Conservation (phyloP, 2,888 invertebrate species). For the Serripes groenlandicus region DNA sequence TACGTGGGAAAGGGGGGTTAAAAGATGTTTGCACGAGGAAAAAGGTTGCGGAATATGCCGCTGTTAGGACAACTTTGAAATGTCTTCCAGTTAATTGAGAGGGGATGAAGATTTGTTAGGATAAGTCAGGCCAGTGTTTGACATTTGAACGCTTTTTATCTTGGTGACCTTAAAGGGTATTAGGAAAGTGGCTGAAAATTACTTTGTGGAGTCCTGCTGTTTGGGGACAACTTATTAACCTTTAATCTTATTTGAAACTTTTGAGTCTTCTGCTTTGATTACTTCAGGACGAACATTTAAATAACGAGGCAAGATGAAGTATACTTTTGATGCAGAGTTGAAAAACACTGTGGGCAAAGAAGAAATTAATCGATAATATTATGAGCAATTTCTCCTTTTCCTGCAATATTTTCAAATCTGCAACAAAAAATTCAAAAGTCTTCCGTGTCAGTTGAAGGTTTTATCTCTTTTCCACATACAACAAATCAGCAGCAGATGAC, state of each 20-base stretch:
- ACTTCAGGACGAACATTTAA: no score
- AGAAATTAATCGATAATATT: slow-evolving; percentile 4
- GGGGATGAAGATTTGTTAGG: slow-evolving; percentile 10
- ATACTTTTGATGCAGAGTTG: no score
- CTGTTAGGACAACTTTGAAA: slow-evolving; percentile 9
- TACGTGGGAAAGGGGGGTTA: not conserved
- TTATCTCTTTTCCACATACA: no score
- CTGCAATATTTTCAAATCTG: not conserved
- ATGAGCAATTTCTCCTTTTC: not conserved
- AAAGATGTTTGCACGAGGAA: not conserved
- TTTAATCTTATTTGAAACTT: no score
- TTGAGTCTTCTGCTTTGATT: no score
- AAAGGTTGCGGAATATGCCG: not conserved
- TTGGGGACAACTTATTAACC: no score
- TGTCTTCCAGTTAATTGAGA: slow-evolving; percentile 3
- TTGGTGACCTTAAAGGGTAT: slow-evolving; percentile 5
- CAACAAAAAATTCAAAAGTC: not conserved
- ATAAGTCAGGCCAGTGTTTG: not conserved
- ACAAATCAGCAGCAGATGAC: no score
- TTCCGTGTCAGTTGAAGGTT: not conserved
- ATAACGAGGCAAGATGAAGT: no score
- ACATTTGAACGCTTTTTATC: slow-evolving; percentile 8
- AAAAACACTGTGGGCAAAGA: not conserved
- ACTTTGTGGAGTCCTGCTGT: no score
- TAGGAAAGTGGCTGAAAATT: no score